phyloP scores from a whole-genome alignment of 2,888 invertebrate species.

The Cataglyphis altisquamis region DNA sequence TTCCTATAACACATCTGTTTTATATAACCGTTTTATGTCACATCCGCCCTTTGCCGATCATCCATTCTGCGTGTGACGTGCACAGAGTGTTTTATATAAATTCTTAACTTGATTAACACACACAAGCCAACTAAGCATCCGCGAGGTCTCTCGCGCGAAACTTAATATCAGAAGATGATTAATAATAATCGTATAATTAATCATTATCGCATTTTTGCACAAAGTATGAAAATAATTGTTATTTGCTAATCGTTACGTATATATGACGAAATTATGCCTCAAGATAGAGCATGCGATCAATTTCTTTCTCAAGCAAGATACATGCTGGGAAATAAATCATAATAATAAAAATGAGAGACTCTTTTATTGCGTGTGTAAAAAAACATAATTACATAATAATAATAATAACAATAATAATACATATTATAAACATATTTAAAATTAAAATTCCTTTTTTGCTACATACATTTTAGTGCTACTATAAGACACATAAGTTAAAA shows the following conservation, averaged over 20 bases:
- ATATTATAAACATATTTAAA: neutral
- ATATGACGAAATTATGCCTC: neutral
- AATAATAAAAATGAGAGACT: neutral
- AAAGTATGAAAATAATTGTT: neutral
- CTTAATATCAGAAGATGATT: neutral
- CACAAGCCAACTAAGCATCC: constrained; percentile 42
- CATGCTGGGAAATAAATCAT: neutral
- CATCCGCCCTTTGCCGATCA: constrained; percentile 73
- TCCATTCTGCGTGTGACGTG: constrained; percentile 63
- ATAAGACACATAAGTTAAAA: neutral
- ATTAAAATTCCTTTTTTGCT: too few species aligned
- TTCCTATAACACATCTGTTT: constrained; percentile 77
- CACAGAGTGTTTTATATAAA: constrained; percentile 83
- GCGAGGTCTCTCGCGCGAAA: neutral
- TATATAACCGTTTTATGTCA: constrained; percentile 83
- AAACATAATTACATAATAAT: neutral
- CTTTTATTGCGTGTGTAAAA: neutral
- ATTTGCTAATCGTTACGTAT: neutral
- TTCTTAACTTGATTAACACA: constrained; percentile 85
- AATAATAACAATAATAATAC: neutral
- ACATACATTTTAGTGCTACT: neutral
- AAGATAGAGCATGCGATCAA: neutral
- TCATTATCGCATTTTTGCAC: neutral
- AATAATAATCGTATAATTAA: neutral
- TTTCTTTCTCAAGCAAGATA: neutral